Evolutionary conservation across 2,888 invertebrate species (phyloP), one percentile per base, ranked within the genome.

Genomic region (Polyommatus iphigenia): DNA sequence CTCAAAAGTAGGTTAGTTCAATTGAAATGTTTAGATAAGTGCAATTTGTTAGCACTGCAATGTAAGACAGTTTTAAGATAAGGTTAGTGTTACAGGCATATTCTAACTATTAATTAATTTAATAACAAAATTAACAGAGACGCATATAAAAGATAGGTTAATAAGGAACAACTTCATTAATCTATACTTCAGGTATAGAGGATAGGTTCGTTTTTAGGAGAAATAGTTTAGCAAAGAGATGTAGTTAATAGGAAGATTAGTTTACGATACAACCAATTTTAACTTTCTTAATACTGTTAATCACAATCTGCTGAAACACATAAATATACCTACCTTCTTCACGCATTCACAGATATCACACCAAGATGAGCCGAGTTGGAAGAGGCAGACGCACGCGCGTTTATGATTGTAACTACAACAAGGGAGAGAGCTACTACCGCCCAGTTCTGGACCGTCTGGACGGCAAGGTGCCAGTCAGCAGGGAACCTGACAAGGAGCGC

Each of bases 391-490:
- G 96, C 87, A 97, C 97, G 46, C 96, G 96, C 89, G 96, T 98
- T 85, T 98, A 98, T 88, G 97, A 97, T 86, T 97, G 97, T 89
- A 98, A 97, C 90, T 97, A 97, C 92, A 96, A 97, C 91, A 96
- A 97, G 87, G 97, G 97, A 78, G 97, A 97, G 90, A 97, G 96
- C 85, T 97, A 97, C 88, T 98, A 98, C 94, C 96, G 96, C 83
- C 96, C 97, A 15, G 96, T 97, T 82, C 91, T 97, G 75, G 97
- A 97, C 87, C 95, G 96, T 79, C 90, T 97, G 82, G 97, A 97
- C 87, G 95, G 96, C 82, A 97, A 97, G 90, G 80, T 83, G 0
- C 85, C 91, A 2, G 82, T 84, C 7, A 84, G 86, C 0, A 85
- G 87, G 32, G 92, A 92, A 80, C 88, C 91, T 0, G 92, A 92